Evolutionary conservation across 2,113 vertebrate genomes (phyloP).

Genomic region (Cairina moschata): DNA sequence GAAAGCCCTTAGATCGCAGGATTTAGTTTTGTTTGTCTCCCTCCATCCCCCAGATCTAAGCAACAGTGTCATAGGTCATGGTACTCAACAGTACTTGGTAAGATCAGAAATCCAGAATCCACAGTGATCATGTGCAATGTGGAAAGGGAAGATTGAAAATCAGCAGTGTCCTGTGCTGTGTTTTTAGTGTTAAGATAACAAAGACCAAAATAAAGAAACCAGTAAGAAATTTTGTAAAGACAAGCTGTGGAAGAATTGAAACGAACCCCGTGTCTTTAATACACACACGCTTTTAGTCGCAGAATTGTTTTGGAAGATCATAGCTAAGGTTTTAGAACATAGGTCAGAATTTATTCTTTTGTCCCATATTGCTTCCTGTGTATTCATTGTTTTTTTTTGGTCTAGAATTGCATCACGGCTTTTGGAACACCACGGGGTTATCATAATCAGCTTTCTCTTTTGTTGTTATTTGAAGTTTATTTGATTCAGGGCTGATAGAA

Average conservation of each 20-base stretch:
- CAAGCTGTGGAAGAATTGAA: neutral
- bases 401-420: neutral
- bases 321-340: neutral
- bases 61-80: neutral
- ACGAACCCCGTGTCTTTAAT: neutral
- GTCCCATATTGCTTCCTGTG: neutral
- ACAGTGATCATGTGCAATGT: accelerated
- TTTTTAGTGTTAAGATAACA: neutral
- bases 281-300: neutral
- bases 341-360: accelerated
- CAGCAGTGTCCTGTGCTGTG: neutral
- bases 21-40: neutral
- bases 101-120: neutral
- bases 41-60: neutral
- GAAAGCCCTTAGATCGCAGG: neutral
- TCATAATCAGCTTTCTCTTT: neutral
- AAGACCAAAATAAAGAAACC: neutral
- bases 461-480: neutral
- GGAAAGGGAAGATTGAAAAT: neutral
- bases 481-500: neutral
- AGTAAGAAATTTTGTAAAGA: neutral
- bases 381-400: neutral
- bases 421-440: neutral
- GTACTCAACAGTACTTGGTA: neutral
- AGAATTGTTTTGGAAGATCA: neutral